Conservation (phyloP, 2,113 vertebrate genomes). For the Deroptyus accipitrinus region DNA sequence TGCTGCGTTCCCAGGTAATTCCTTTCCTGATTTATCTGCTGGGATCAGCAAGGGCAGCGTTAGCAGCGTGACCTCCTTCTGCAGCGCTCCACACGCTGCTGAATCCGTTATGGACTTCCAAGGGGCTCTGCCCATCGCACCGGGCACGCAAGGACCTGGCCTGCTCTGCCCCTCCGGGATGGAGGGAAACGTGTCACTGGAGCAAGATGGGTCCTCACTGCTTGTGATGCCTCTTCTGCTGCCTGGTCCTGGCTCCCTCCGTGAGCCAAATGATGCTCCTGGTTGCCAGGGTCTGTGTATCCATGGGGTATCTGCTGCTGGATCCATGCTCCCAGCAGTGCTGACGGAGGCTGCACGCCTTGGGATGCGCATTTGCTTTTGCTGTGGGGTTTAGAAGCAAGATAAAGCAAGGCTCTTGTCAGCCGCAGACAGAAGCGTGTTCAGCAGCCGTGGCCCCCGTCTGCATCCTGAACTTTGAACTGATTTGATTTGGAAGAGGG, state of each 20-base stretch:
- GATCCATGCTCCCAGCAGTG: rapidly evolving
- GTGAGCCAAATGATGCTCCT: rapidly evolving
- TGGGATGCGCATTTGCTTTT: rapidly evolving
- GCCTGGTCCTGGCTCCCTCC: neutral
- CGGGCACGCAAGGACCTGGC: rapidly evolving
- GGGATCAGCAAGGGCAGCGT: conserved; percentile 4
- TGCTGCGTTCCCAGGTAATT: neutral
- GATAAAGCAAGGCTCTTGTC: neutral
- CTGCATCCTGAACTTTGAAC: neutral
- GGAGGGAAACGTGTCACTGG: neutral
- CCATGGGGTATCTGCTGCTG: rapidly evolving
- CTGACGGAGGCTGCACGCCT: neutral
- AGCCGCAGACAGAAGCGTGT: rapidly evolving
- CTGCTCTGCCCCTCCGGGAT: neutral
- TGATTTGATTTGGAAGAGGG: conserved; percentile 28
- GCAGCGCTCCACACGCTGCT: neutral
- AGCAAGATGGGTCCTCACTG: neutral
- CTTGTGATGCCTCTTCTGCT: rapidly evolving
- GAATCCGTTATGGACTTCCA: neutral
- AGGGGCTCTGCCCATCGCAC: neutral
- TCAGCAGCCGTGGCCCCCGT: rapidly evolving
- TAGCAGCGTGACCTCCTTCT: conserved; percentile 25
- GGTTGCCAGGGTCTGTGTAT: neutral
- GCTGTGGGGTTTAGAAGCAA: neutral
- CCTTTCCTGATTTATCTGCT: neutral